These are phyloP conservation scores for Tachyglossus aculeatus DNA, from an alignment of 2,797 vertebrate genomes.

Conservation along the genomic window DNA sequence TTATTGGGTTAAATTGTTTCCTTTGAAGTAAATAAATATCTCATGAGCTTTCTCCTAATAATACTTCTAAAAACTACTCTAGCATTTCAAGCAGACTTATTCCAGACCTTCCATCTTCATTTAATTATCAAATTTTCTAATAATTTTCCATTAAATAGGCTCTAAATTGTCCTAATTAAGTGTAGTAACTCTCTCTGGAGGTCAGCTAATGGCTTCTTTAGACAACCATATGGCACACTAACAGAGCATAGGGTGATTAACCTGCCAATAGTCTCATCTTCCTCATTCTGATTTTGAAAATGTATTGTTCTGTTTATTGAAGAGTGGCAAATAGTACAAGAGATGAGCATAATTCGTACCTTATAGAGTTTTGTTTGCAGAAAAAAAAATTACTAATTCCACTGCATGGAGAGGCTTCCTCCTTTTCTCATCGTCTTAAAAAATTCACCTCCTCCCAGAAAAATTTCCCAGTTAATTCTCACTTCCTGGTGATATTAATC, in stretches of 20 bases:
- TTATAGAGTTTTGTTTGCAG: no score
- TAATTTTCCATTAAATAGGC: background rate
- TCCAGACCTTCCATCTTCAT: background rate
- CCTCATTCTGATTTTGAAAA: background rate
- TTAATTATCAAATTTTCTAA: background rate
- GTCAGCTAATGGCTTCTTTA: conserved; percentile 1
- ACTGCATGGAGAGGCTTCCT: background rate
- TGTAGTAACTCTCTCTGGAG: background rate
- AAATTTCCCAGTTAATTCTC: no score
- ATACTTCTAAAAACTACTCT: background rate
- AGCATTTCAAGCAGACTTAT: background rate
- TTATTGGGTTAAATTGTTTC: background rate
- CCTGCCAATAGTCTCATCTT: no score
- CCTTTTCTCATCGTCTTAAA: no score
- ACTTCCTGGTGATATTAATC: background rate
- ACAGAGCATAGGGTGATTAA: no score
- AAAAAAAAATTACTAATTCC: no score
- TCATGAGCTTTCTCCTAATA: background rate
- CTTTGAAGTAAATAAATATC: conserved; percentile 7
- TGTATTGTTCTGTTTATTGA: background rate
- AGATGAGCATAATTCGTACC: no score
- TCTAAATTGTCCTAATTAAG: background rate
- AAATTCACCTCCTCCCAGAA: no score
- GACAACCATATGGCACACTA: conserved; percentile 2
- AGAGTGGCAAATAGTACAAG: no score